Evolutionary conservation across 2,888 invertebrate species (phyloP).

Genomic region (Notodonta dromedarius): DNA sequence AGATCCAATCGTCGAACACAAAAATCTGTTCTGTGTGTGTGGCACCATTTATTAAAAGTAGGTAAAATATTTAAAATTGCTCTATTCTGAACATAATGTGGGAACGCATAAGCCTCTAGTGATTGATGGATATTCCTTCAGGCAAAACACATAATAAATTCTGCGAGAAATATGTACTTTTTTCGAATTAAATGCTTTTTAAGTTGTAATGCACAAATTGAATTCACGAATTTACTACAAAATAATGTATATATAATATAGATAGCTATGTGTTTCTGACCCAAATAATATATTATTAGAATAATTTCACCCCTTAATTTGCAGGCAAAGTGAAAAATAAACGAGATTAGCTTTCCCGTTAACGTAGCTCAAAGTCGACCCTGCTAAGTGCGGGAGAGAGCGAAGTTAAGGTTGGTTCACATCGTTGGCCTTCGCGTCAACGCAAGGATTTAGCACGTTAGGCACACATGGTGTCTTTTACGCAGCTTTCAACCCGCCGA

Average conservation of each 20-base stretch:
- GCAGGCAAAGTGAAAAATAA: constrained; percentile 57
- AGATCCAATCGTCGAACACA: no score
- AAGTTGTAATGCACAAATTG: no score
- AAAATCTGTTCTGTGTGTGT: no score
- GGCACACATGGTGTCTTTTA: constrained; percentile 32
- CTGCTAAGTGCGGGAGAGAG: constrained; percentile 33
- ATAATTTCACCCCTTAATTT: constrained; percentile 51
- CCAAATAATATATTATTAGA: constrained; percentile 55
- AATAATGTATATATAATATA: no score
- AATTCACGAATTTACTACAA: no score
- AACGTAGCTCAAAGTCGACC: constrained; percentile 42
- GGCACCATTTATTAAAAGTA: no score
- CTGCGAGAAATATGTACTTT: neutral
- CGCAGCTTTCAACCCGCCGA: constrained; percentile 33
- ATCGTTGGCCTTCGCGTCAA: constrained; percentile 11
- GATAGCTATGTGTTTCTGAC: constrained; percentile 8
- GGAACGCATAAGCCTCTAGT: constrained; percentile 4
- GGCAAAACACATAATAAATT: neutral
- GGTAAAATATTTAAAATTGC: constrained; percentile 29
- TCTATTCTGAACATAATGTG: constrained; percentile 30
- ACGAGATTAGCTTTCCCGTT: constrained; percentile 61
- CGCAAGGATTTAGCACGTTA: constrained; percentile 21
- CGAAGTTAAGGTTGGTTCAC: constrained; percentile 35
- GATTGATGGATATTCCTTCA: constrained; percentile 11
- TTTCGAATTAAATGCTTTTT: neutral